A percentile compares a stretch with the other conserved stretches of the same genome.
These are phyloP conservation scores for Noctuana brunneofusca DNA, from an alignment of 2,888 invertebrate genomes.

Conservation along the genomic window DNA sequence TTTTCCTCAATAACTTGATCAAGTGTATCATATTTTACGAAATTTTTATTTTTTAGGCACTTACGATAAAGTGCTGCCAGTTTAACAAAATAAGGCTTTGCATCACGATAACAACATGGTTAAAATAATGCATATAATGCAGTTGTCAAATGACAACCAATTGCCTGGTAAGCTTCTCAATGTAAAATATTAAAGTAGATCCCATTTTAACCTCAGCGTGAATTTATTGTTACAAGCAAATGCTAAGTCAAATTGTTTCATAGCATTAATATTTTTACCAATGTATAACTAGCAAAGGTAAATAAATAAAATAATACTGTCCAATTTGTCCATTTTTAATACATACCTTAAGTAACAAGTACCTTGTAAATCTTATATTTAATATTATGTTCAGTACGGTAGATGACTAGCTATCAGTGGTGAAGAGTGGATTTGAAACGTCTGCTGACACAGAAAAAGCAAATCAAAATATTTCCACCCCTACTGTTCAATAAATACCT, in stretches of 20 bases:
- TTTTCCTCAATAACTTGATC: slow-evolving; percentile 61
- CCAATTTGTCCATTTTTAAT: slow-evolving; percentile 19
- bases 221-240: slow-evolving; percentile 74
- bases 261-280: slow-evolving; percentile 82
- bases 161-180: slow-evolving; percentile 49
- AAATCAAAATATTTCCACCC: too few relatives aligned
- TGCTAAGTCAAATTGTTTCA: slow-evolving; percentile 80
- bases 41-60: slow-evolving; percentile 75
- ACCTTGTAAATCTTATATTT: too few relatives aligned
- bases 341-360: not conserved
- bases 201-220: slow-evolving; percentile 60
- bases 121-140: slow-evolving; percentile 56
- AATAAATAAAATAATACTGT: slow-evolving; percentile 81
- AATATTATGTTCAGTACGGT: too few relatives aligned
- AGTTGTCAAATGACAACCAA: slow-evolving; percentile 39
- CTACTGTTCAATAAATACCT: too few relatives aligned
- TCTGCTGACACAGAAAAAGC: too few relatives aligned
- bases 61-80: slow-evolving; percentile 78
- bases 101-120: slow-evolving; percentile 53
- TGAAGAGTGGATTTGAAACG: too few relatives aligned
- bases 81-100: slow-evolving; percentile 65
- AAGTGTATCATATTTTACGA: slow-evolving; percentile 78
- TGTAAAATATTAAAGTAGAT: slow-evolving; percentile 53
- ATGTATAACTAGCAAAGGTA: slow-evolving; percentile 81
- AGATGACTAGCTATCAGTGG: too few relatives aligned